Evolutionary conservation across 2,888 invertebrate species (phyloP).

Genomic region (Amorpha juglandis): DNA sequence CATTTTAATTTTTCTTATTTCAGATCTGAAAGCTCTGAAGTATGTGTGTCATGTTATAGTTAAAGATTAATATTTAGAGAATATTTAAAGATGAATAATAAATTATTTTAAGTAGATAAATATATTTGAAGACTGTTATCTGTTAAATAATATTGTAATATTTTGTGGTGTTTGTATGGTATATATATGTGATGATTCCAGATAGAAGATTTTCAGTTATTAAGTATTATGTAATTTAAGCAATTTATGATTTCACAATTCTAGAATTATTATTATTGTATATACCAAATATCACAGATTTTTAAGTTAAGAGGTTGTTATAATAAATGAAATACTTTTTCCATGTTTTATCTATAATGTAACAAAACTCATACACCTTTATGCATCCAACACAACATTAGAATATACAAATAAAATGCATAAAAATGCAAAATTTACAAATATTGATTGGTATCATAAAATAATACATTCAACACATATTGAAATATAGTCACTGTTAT

Average conservation of each 20-base stretch:
- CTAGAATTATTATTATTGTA: neutral
- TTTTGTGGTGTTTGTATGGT: neutral
- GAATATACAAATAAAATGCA: constrained; percentile 16
- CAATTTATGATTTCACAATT: too few species aligned
- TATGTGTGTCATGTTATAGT: constrained; percentile 74
- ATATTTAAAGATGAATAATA: too few species aligned
- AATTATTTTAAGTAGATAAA: constrained; percentile 14
- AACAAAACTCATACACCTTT: constrained; percentile 28
- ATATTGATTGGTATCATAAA: constrained; percentile 23
- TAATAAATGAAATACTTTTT: constrained; percentile 11
- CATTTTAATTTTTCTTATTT: constrained; percentile 44
- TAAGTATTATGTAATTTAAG: too few species aligned
- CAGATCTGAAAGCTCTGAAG: constrained; percentile 65
- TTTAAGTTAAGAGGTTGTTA: neutral
- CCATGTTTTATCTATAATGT: constrained; percentile 48
- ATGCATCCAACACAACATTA: constrained; percentile 11
- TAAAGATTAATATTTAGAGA: constrained; percentile 39
- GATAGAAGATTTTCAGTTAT: neutral
- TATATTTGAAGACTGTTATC: constrained; percentile 41
- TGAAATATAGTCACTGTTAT: too few species aligned
- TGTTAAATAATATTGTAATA: constrained; percentile 33
- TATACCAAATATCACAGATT: neutral
- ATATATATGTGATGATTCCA: neutral
- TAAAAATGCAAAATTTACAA: constrained; percentile 21
- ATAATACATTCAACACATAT: constrained; percentile 9